These are phyloP conservation scores for Zonotrichia albicollis DNA, from an alignment of 2,797 vertebrate species.

Conservation along the genomic window DNA sequence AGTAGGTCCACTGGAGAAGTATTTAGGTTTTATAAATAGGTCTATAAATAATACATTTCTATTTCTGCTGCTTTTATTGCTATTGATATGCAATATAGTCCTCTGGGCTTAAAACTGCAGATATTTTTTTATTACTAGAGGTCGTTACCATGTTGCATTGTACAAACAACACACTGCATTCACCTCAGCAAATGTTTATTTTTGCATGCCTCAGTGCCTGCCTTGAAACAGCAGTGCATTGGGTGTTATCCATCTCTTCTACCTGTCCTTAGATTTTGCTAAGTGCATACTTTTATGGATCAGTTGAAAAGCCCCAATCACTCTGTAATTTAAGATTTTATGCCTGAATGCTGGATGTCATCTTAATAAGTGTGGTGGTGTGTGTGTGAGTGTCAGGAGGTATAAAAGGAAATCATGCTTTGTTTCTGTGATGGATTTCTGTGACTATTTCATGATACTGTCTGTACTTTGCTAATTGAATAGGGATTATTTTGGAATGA, in stretches of 20 bases:
- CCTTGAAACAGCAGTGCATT: constrained; percentile 15
- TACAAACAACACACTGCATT: constrained; percentile 24
- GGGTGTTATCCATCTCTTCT: constrained; percentile 25
- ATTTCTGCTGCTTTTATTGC: constrained; percentile 60
- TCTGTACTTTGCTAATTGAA: constrained; percentile 8
- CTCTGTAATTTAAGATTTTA: constrained; percentile 70
- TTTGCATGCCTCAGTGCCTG: constrained; percentile 55
- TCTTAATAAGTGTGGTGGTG: neutral
- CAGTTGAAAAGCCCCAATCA: constrained; percentile 47
- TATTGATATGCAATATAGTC: constrained; percentile 67
- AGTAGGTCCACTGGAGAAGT: constrained; percentile 28
- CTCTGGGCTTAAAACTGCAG: constrained; percentile 65
- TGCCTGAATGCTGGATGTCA: constrained; percentile 45
- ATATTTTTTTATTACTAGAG: constrained; percentile 63
- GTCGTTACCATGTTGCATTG: constrained; percentile 43
- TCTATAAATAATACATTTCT: constrained; percentile 73
- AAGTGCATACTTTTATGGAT: constrained; percentile 68
- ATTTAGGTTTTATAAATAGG: constrained; percentile 66
- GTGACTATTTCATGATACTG: neutral
- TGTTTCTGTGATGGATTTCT: constrained; percentile 10
- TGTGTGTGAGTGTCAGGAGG: neutral
- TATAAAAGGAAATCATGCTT: constrained; percentile 14
- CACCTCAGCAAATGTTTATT: constrained; percentile 60
- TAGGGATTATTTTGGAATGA: constrained; percentile 23
- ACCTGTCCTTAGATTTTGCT: constrained; percentile 61